Conservation (phyloP, 2,888 invertebrate species). For the Antheraea yamamai region DNA sequence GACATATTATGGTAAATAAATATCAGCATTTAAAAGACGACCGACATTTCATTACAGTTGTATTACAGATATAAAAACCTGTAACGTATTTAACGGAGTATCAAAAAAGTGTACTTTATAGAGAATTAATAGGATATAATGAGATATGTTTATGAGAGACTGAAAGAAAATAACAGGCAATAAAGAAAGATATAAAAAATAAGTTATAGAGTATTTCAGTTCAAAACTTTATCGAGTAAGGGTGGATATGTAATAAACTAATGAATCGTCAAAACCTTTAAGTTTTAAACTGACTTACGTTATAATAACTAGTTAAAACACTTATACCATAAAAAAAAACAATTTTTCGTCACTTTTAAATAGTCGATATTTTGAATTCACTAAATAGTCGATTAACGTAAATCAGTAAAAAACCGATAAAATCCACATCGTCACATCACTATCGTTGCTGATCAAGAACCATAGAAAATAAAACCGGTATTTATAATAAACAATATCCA, state of each 20-base stretch:
- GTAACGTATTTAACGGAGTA: neutral
- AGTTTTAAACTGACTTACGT: neutral
- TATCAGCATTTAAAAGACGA: neutral
- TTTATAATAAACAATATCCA: neutral
- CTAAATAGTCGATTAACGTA: neutral
- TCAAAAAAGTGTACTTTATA: neutral
- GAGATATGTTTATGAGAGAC: neutral
- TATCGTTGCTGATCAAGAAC: neutral
- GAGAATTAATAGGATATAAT: neutral
- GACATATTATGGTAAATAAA: neutral
- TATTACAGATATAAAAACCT: neutral
- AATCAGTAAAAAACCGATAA: conserved; percentile 3
- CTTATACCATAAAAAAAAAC: neutral
- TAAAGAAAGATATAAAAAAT: neutral
- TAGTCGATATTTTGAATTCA: neutral
- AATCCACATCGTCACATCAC: neutral
- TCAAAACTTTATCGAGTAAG: neutral
- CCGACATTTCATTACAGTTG: neutral
- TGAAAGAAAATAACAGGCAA: neutral
- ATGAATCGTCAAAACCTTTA: neutral
- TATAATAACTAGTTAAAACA: neutral
- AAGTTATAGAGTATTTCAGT: neutral
- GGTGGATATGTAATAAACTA: neutral
- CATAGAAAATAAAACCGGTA: neutral
- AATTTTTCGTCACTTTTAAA: neutral